Evolutionary conservation across 2,888 invertebrate genomes (phyloP), one percentile per base, ranked within the genome.

Genomic region (Esperia sulphurella): DNA sequence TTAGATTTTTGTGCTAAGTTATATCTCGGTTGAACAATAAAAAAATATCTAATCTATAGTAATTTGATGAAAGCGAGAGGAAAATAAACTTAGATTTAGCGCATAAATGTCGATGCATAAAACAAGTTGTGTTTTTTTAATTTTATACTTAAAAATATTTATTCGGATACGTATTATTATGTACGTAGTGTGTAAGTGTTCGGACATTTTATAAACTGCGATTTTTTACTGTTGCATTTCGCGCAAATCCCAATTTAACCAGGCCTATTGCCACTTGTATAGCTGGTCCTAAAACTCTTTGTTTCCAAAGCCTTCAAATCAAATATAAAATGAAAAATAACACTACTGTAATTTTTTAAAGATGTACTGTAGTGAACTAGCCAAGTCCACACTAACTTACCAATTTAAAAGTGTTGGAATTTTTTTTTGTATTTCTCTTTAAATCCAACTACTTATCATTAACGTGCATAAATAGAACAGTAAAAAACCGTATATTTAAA

Each of bases 101-200:
- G 73, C 76, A 78, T 76, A 70, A 79, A 75, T 67, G 71, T 75
- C 76, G 71, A 80, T 77, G 78, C 81, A 78, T 76, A 76, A 77
- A 77, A 66, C 65, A 71, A 75, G 79, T 82, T 83, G 81, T 81
- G 75, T 81, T 81, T 86, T 78, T 83, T 84, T 81, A 83, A 83
- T 86, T 87, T 86, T 86, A 84, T 87, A 85, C 83, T 81, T 83
- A 80, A 76, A 56, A 75, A 78, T 84, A 84, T 85, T 83, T 83
- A 84, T 84, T 84, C 75, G 73, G 60, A 80, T 83, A 82, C 79
- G 78, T 83, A 81, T 75, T 58, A 57, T 57, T 53, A 68, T 71
- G 69, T 79, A 76, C 68, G 71, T 83, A 79, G 74, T 55, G 55
- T 63, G 58, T 80, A 81, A 78, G 75, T 43, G 60, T 58, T 59